Evolutionary conservation across 2,797 vertebrate genomes (phyloP), one percentile per base, ranked within the genome.

Genomic region (Enteromius argenteus): DNA sequence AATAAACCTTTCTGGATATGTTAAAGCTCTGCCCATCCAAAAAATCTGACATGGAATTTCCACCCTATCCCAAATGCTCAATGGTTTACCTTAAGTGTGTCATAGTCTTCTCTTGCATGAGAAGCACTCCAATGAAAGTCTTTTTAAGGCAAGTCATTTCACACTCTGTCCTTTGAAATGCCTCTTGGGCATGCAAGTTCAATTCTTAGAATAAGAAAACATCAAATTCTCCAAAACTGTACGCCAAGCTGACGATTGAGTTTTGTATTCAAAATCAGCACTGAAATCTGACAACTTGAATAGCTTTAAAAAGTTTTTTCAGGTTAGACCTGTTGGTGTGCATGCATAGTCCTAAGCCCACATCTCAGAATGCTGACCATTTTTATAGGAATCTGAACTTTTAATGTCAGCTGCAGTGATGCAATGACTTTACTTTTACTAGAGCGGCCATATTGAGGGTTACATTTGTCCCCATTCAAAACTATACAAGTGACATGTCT

Each of bases 1-100:
- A 69, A 77, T 71, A 30, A 81, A 76, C 64, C 64, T 81, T 78
- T 71, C 37, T 8, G 44, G 46, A 53, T 32, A 56, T 32, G 58
- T 56, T 51, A 60, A 74, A 72, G 0, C 46, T 23, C 8, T 73
- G 32, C 49, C 58, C 21, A 21, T 71, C 66, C 53, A 51, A 51
- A 81, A 23, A 46, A 9, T 39, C 32, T 58, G 42, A 32, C 17
- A 3, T 68, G 60, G 27, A 62, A 21, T 39, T 66, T 58, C 32
- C 27, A 9, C 68, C 21, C 32, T 17, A 6, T 62, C 19, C 42
- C 66, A 60, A 78, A 19, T 66, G 44, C 53, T 5, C 46, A 78
- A 23, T 66, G 32, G 46, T n/a, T 23, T 30, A 15, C 1, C 56
- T 32, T 44, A 17, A 46, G 17, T 78, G 17, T 46, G 15, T 77